Evolutionary conservation across 2,797 vertebrate species (phyloP), one percentile per base, ranked within the genome.

Genomic region (Ceryle rudis): DNA sequence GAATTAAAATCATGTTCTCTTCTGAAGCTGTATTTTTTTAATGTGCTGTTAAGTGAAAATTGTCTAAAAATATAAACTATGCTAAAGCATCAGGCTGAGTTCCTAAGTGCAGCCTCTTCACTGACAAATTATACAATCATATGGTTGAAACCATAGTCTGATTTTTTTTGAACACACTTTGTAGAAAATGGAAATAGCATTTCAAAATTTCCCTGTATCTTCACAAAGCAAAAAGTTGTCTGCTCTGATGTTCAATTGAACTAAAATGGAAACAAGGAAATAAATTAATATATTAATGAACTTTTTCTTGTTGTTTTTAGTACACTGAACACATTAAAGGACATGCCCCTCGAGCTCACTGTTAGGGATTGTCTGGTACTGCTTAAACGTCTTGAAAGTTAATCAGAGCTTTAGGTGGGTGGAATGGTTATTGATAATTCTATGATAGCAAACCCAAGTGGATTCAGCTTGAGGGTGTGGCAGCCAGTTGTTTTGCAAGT

Each of bases 181-280:
- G 19, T 51, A 83, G 22, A 85, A 86, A 18, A 58, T 35, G 54
- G 65, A 91, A 90, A 77, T 81, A 37, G 4, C 28, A 23, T 87
- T 92, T 65, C 15, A 71, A 8, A 90, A 89, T 67, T 61, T 51
- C 73, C 82, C 66, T 86, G 8, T 91, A 47, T 79, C n/a, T n/a
- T 90, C 87, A 91, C 58, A 90, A 96, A 94, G 70, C 41, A 91
- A 96, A 88, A 95, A 93, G 85, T 94, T 96, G 94, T 75, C 58
- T 95, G 51, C 31, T 92, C 35, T 94, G 92, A 94, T 94, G 96
- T 95, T 95, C 96, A 96, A 95, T 95, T 96, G 96, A 97, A 97
- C 95, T 96, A 81, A 83, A 95, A 83, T 55, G 73, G 90, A 93
- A 86, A 33, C 57, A 0, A 57, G 41, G 5, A 96, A 97, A 96